Percentiles rank a stretch among this genome's conserved stretches.
Evolutionary conservation across 2,888 invertebrate genomes (phyloP).

Genomic region (Lucinisca nassula): DNA sequence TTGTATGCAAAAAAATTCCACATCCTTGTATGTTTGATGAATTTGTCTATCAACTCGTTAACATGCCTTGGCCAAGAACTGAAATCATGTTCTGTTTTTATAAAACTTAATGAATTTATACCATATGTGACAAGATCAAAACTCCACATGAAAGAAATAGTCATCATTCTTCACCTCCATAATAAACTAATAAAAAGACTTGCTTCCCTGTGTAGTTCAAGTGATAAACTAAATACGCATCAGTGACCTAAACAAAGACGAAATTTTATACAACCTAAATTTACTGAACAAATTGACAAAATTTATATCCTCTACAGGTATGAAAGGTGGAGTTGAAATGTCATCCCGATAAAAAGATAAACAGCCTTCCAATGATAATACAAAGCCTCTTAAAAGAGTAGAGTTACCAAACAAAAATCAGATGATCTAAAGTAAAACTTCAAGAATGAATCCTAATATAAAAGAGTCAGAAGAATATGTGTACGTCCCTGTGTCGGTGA

Average conservation of each 20-base stretch:
- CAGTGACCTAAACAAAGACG: neutral
- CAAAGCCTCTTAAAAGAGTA: too few species aligned
- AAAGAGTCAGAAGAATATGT: too few species aligned
- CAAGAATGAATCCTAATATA: too few species aligned
- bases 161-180: neutral
- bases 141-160: neutral
- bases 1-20: neutral
- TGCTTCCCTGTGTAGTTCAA: neutral
- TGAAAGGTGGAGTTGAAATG: neutral
- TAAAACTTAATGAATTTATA: neutral
- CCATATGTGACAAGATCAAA: neutral
- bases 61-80: neutral
- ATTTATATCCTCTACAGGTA: neutral
- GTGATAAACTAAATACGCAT: neutral
- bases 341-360: neutral
- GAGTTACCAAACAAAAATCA: too few species aligned
- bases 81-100: neutral
- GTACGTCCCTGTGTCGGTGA: too few species aligned
- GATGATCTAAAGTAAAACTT: too few species aligned
- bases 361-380: too few species aligned
- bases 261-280: constrained; percentile 13
- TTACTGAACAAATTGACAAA: constrained; percentile 8
- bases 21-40: neutral
- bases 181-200: neutral
- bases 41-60: neutral